A percentile compares a stretch with the other conserved stretches of the same genome.
These are phyloP conservation scores for Cataglyphis altisquamis DNA, from an alignment of 2,888 invertebrate genomes.

Conservation along the genomic window DNA sequence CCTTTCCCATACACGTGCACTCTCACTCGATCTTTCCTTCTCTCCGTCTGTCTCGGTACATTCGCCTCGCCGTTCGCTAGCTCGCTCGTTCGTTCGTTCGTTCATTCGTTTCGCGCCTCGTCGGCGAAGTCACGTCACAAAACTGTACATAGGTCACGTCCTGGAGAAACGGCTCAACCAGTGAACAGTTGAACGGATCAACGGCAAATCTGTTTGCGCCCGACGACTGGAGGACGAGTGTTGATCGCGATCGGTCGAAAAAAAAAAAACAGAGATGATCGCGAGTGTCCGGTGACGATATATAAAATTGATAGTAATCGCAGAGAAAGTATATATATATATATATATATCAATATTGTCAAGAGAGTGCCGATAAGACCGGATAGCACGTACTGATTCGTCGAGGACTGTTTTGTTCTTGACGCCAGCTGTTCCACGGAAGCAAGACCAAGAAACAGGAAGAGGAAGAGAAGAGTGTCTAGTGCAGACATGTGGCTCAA, in stretches of 20 bases:
- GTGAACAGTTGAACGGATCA: constrained; percentile 40
- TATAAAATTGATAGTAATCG: constrained; percentile 29
- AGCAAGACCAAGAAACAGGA: constrained; percentile 53
- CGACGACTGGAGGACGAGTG: constrained; percentile 55
- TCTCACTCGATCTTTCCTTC: constrained; percentile 32
- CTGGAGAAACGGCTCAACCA: constrained; percentile 4
- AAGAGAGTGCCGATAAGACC: constrained; percentile 37
- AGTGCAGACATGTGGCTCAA: constrained; percentile 83
- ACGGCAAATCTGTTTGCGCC: constrained; percentile 12
- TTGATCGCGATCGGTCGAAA: constrained; percentile 48
- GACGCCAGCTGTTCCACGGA: constrained; percentile 51
- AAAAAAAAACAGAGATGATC: constrained; percentile 70
- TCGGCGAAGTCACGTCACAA: constrained; percentile 37
- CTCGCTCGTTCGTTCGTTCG: not conserved
- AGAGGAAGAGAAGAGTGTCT: constrained; percentile 68
- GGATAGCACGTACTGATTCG: not conserved
- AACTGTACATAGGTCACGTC: constrained; percentile 45
- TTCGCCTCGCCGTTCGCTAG: constrained; percentile 16
- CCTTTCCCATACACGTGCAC: not conserved
- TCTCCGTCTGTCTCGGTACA: constrained; percentile 26
- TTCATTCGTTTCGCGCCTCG: constrained; percentile 46
- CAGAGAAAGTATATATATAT: constrained; percentile 11
- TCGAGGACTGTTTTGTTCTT: constrained; percentile 8
- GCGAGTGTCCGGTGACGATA: constrained; percentile 76
- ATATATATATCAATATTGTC: constrained; percentile 30